These are phyloP conservation scores for Cherax destructor DNA, from an alignment of 1,140 invertebrate species.

Conservation along the genomic window DNA sequence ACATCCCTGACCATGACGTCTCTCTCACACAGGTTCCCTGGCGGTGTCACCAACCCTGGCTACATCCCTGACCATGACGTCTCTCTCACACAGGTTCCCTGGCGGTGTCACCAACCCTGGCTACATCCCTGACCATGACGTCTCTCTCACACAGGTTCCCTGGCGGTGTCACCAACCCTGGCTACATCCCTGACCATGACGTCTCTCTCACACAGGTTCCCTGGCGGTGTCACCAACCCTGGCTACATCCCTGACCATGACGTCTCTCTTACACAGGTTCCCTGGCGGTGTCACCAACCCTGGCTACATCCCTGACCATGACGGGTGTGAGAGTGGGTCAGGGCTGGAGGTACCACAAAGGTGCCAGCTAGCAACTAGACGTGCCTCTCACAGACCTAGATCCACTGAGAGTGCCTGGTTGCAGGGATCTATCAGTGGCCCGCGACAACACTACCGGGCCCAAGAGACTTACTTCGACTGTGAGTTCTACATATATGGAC, in stretches of 20 bases:
- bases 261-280: not conserved
- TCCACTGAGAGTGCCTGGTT: conserved; percentile 43
- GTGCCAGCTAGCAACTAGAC: not conserved
- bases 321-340: not conserved
- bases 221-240: not conserved
- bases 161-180: too few species aligned
- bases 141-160: too few species aligned
- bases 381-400: conserved; percentile 19
- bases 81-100: too few species aligned
- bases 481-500: conserved; percentile 74
- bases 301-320: conserved; percentile 42
- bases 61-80: too few species aligned
- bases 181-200: too few species aligned
- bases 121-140: too few species aligned
- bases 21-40: too few species aligned
- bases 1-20: too few species aligned
- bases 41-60: too few species aligned
- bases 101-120: too few species aligned
- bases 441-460: conserved; percentile 68
- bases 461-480: conserved; percentile 74
- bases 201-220: too few species aligned
- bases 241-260: too few species aligned
- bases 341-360: not conserved
- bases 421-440: conserved; percentile 49
- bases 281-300: conserved; percentile 30